These are phyloP conservation scores for Orycteropus afer DNA, from an alignment of 2,113 vertebrate species.

Conservation along the genomic window DNA sequence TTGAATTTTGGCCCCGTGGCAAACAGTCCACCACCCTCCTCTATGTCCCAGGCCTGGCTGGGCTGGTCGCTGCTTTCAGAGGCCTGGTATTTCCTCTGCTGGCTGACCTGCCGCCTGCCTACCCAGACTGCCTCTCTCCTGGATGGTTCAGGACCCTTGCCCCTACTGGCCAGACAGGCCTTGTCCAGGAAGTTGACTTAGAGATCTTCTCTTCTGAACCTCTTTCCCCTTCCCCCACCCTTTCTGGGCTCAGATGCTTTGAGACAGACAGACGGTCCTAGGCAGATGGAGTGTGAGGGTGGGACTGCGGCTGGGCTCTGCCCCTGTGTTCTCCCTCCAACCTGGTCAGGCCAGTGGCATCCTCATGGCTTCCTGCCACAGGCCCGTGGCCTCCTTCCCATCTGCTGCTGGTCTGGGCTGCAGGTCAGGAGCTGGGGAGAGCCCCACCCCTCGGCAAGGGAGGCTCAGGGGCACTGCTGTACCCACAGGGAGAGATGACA, in stretches of 20 bases:
- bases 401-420: neutral
- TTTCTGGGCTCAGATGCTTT: neutral
- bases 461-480: slow-evolving; percentile 55
- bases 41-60: neutral
- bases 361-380: neutral
- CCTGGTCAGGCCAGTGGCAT: rapidly evolving
- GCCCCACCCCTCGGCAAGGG: neutral
- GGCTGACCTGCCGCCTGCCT: neutral
- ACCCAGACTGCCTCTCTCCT: neutral
- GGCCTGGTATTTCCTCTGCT: neutral
- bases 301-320: neutral
- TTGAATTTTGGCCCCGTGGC: neutral
- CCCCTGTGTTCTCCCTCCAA: neutral
- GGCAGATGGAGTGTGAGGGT: neutral
- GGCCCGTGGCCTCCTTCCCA: neutral
- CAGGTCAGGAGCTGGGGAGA: slow-evolving; percentile 45
- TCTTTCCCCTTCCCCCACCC: neutral
- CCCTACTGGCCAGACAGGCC: neutral
- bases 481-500: slow-evolving; percentile 94
- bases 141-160: neutral
- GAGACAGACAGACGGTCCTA: neutral
- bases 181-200: neutral
- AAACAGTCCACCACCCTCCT: neutral
- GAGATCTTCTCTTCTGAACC: neutral
- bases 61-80: neutral